Conservation (phyloP, 2,113 vertebrate species). For the Embiotoca jacksoni region DNA sequence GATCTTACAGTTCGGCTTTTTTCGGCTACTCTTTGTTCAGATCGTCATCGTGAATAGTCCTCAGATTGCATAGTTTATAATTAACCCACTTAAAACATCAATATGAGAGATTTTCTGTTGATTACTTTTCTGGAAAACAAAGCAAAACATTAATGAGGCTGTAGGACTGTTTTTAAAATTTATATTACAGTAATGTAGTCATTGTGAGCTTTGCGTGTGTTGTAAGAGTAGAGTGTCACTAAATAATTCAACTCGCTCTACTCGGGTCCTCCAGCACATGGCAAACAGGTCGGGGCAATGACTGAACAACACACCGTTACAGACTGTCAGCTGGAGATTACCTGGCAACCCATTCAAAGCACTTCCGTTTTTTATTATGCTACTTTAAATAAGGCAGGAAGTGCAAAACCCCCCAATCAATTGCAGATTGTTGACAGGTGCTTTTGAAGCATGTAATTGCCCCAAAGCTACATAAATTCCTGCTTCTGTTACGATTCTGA, state of each 20-base stretch:
- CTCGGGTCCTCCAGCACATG: slow-evolving; percentile 51
- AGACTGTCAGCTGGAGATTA: background rate
- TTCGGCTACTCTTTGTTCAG: slow-evolving; percentile 1
- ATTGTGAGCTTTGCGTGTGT: slow-evolving; percentile 37
- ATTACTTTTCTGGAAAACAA: background rate
- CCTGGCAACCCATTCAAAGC: background rate
- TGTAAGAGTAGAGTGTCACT: slow-evolving; percentile 68
- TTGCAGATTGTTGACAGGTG: slow-evolving; percentile 25
- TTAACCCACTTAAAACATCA: background rate
- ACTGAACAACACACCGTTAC: slow-evolving; percentile 24
- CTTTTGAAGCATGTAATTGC: background rate
- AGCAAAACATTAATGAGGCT: background rate
- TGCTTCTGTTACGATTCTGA: background rate
- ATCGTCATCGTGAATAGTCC: background rate
- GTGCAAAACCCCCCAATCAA: slow-evolving; percentile 16
- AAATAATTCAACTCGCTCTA: slow-evolving; percentile 73
- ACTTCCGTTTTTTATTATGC: slow-evolving; percentile 1
- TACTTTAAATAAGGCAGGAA: background rate
- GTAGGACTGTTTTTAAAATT: slow-evolving; percentile 5
- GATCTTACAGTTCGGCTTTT: slow-evolving; percentile 14
- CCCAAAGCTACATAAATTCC: background rate
- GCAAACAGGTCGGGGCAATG: slow-evolving; percentile 21
- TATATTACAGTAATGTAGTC: slow-evolving; percentile 2
- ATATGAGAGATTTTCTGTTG: background rate
- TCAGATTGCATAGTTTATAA: background rate